phyloP scores from a whole-genome alignment of 2,113 vertebrate species.

The Leucopternis melanops region DNA sequence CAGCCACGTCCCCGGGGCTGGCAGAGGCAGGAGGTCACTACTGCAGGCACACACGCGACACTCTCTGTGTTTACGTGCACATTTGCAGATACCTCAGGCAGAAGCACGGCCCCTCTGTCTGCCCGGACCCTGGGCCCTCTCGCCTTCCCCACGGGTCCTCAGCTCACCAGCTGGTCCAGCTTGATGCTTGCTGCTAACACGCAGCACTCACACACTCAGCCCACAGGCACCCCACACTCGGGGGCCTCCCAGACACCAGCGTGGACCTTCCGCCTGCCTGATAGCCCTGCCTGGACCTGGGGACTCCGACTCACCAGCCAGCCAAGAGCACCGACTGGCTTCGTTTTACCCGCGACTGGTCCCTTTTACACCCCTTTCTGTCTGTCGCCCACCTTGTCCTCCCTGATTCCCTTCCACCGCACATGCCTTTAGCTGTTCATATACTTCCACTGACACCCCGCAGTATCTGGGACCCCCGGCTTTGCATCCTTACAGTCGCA shows the following conservation, averaged over 20 bases:
- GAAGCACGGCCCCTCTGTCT: accelerated
- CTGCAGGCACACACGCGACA: accelerated
- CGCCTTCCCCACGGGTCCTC: background rate
- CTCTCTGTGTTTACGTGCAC: background rate
- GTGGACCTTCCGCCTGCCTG: background rate
- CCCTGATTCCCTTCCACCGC: background rate
- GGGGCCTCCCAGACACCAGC: background rate
- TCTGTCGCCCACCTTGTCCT: background rate
- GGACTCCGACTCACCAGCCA: background rate
- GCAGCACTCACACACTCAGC: background rate
- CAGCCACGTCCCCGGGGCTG: background rate
- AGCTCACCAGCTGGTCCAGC: background rate
- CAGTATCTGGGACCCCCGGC: background rate
- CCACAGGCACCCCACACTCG: no score
- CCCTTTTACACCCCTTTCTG: background rate
- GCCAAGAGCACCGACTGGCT: accelerated
- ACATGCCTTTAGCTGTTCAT: background rate
- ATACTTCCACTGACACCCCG: background rate
- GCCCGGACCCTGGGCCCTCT: background rate
- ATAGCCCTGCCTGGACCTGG: background rate
- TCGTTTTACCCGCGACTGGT: background rate
- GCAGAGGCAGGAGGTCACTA: background rate
- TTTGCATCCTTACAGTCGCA: background rate
- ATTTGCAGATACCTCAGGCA: background rate
- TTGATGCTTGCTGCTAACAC: background rate